A percentile compares a stretch with the other conserved stretches of the same genome.
phyloP scores from a whole-genome alignment of 2,888 invertebrate genomes.

The Gortyna flavago region DNA sequence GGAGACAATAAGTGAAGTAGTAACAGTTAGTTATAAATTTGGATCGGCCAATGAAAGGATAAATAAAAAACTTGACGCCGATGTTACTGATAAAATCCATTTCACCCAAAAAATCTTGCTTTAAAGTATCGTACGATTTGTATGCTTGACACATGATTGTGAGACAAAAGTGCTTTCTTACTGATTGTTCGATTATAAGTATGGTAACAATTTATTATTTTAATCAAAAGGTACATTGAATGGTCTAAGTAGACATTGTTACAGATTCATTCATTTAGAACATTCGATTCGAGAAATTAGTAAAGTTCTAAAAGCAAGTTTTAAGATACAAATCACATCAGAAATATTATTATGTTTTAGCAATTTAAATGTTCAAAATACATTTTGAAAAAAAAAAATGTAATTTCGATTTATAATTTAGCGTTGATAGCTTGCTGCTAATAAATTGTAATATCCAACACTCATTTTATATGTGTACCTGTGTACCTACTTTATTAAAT shows the following conservation, averaged over 20 bases:
- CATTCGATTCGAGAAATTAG: constrained; percentile 18
- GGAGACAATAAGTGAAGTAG: constrained; percentile 65
- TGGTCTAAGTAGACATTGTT: constrained; percentile 6
- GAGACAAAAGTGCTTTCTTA: neutral
- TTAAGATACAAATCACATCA: neutral
- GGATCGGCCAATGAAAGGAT: constrained; percentile 76
- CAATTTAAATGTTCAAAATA: neutral
- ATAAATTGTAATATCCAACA: neutral
- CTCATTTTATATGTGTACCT: neutral
- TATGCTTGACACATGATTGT: constrained; percentile 51
- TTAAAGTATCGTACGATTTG: constrained; percentile 64
- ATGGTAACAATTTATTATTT: neutral
- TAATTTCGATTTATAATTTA: neutral
- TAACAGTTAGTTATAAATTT: constrained; percentile 70
- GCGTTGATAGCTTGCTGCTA: neutral
- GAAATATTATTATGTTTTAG: neutral
- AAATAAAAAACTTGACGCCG: constrained; percentile 76
- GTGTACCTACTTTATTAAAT: neutral
- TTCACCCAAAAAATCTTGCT: constrained; percentile 71
- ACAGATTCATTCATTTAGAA: constrained; percentile 33
- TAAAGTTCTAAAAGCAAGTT: neutral
- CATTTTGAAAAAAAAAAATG: too few relatives aligned
- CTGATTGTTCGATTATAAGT: constrained; percentile 6
- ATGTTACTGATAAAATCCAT: constrained; percentile 74
- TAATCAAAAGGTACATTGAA: constrained; percentile 12